Evolutionary conservation across 2,113 vertebrate genomes (phyloP).

Genomic region (Leptocoma aspasia): DNA sequence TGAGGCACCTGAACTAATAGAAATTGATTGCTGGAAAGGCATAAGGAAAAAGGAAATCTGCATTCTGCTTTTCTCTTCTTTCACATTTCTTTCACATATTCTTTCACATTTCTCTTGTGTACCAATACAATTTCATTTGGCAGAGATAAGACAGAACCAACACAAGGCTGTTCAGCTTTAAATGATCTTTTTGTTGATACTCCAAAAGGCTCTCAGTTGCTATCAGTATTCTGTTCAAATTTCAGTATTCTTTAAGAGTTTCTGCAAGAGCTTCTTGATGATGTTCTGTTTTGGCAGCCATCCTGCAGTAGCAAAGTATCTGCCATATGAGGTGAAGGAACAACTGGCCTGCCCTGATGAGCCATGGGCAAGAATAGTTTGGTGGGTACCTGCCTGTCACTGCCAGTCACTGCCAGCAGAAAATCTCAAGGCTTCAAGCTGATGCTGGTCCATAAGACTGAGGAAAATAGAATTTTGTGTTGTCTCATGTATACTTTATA

Average conservation of each 20-base stretch:
- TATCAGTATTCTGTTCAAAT: background rate
- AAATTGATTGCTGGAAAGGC: background rate
- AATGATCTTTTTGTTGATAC: background rate
- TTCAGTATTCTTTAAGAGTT: background rate
- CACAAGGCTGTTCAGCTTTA: background rate
- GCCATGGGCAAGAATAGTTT: background rate
- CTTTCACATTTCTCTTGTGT: background rate
- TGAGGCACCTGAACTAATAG: background rate
- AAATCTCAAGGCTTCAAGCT: background rate
- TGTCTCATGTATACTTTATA: background rate
- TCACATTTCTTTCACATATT: too few relatives aligned
- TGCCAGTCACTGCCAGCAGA: background rate
- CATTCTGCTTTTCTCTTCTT: background rate
- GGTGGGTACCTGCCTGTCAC: background rate
- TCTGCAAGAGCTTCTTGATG: background rate
- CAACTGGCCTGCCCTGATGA: background rate
- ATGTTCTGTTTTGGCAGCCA: background rate
- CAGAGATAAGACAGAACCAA: background rate
- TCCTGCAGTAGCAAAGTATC: background rate
- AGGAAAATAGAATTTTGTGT: background rate
- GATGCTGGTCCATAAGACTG: background rate
- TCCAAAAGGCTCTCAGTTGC: background rate
- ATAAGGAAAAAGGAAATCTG: background rate
- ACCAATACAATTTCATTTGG: background rate
- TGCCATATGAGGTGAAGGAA: background rate